Evolutionary conservation across 2,888 invertebrate genomes (phyloP).

Genomic region (Eupithecia pulchellata): DNA sequence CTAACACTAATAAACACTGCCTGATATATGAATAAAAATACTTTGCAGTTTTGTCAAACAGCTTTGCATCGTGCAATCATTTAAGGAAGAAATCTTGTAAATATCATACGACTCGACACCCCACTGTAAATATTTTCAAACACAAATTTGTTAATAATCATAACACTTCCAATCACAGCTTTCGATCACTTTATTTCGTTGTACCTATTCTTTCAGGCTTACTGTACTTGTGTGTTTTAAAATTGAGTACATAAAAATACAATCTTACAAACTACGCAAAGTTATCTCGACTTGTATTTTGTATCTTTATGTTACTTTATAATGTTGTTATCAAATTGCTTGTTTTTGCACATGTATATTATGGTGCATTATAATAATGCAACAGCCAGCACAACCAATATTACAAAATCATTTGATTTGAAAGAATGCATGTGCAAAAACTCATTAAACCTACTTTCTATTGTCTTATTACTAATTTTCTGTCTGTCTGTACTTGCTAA

Average conservation of each 20-base stretch:
- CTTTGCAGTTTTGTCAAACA: constrained; percentile 24
- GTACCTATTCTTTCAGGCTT: constrained; percentile 31
- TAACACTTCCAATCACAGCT: constrained; percentile 34
- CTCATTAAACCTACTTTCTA: constrained; percentile 55
- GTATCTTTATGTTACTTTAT: constrained; percentile 25
- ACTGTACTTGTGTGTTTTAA: constrained; percentile 32
- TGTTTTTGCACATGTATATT: constrained; percentile 39
- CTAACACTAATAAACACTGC: constrained; percentile 36
- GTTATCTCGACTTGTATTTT: constrained; percentile 1
- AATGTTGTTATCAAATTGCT: not conserved
- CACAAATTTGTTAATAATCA: constrained; percentile 16
- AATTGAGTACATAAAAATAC: constrained; percentile 33
- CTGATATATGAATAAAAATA: constrained; percentile 36
- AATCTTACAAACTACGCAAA: constrained; percentile 16
- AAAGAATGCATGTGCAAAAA: constrained; percentile 61
- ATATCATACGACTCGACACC: constrained; percentile 1
- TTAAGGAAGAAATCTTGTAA: constrained; percentile 1
- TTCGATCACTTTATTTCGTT: constrained; percentile 26
- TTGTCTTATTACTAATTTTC: constrained; percentile 73
- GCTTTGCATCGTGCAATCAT: constrained; percentile 39
- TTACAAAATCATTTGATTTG: not conserved
- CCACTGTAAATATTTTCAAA: constrained; percentile 15
- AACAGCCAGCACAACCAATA: not conserved
- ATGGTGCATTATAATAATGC: not conserved
- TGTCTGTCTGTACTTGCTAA: constrained; percentile 78